A percentile compares a stretch with the other conserved stretches of the same genome.
Conservation (phyloP, 2,888 invertebrate species). For the Himalopsyche japonica region DNA sequence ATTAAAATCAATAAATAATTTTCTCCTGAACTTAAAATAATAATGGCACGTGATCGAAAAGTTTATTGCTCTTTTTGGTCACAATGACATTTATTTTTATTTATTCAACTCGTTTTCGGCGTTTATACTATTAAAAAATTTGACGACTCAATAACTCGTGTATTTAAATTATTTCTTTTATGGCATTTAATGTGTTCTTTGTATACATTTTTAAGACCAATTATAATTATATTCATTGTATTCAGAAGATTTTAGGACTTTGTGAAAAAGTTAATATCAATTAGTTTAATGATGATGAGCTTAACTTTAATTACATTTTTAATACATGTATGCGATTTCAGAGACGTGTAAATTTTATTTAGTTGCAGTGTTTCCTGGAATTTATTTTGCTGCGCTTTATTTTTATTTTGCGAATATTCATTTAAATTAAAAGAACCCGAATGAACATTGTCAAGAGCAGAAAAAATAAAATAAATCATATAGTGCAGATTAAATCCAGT, state of each 20-base stretch:
- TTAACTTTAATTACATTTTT: not conserved
- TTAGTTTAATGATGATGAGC: not conserved
- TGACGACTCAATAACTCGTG: not conserved
- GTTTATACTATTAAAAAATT: not conserved
- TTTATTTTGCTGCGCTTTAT: not conserved
- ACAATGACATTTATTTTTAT: too few relatives aligned
- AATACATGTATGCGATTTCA: not conserved
- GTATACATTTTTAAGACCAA: not conserved
- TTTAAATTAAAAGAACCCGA: not conserved
- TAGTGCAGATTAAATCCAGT: not conserved
- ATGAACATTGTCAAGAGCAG: not conserved
- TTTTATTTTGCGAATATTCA: not conserved
- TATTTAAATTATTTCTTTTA: not conserved
- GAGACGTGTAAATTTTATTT: not conserved
- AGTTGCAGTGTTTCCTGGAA: not conserved
- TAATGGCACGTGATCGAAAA: too few relatives aligned
- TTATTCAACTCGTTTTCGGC: too few relatives aligned
- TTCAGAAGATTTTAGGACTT: not conserved
- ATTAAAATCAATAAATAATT: too few relatives aligned
- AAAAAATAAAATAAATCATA: not conserved
- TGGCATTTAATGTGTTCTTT: not conserved
- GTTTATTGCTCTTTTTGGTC: too few relatives aligned
- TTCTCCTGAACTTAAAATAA: too few relatives aligned
- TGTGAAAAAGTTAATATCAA: not conserved
- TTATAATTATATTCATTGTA: not conserved